Evolutionary conservation across 2,888 invertebrate genomes (phyloP), one percentile per base, ranked within the genome.

Genomic region (Mimumesa dahlbomi): DNA sequence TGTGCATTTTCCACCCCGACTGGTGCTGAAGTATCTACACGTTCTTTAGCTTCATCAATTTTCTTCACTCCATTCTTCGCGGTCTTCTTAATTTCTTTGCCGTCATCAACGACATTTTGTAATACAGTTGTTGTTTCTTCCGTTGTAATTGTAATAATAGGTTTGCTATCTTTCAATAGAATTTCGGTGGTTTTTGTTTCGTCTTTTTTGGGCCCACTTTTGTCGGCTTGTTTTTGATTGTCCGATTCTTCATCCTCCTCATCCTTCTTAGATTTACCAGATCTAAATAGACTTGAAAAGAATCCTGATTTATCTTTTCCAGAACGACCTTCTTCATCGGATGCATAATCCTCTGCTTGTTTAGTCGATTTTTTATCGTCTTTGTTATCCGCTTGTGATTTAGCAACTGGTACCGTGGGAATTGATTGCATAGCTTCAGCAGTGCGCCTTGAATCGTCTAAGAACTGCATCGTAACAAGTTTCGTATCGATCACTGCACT

Each of bases 391-490:
- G 84, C 77, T 70, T 75, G 40, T 6, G 18, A 0, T 18, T 42
- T 49, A 9, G 2, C 6, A 1, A 14, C 16, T 4, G 19, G 11
- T 9, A 48, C 42, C 2, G 74, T 52, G 14, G 71, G 59, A 48
- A 75, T 74, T 1, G 70, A 54, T 22, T 80, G 79, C 29, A 82
- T 79, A n/a, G 90, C 88, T 85, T 91, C 92, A n/a, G 92, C 92
- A 43, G 90, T 77, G 91, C 91, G 46, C 90, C 91, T 78, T n/a
- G 87, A 69, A 64, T 89, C 84, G 40, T 89, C 82, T 56, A 88
- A 59, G 73, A 89, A 87, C 70, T 85, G 84, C 42, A 82, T 73
- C 11, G 87, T 88, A 1, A 82, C 63, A 88, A 90, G 76, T 85
- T 90, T 81, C n/a, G 84, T 77, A 74, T 85, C 85, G 2, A 73